Conservation (phyloP, 1,140 invertebrate genomes). For the Neodiprion lecontei region DNA sequence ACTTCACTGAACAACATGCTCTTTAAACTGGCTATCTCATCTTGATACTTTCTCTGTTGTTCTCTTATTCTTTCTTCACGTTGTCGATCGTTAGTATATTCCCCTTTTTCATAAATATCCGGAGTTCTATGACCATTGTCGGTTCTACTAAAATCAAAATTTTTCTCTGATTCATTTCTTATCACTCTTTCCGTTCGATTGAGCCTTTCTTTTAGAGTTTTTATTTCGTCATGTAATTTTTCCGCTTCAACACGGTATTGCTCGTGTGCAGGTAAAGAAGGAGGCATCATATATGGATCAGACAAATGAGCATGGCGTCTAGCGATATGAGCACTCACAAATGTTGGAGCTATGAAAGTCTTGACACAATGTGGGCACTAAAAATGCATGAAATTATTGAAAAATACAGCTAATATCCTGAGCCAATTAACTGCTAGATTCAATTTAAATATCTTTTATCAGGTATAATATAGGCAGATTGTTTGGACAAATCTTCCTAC, state of each 20-base stretch:
- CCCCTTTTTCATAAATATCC: conserved; percentile 35
- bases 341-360: conserved; percentile 52
- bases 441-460: conserved; percentile 16
- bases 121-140: conserved; percentile 35
- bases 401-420: not conserved
- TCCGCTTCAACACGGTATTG: conserved; percentile 61
- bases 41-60: conserved; percentile 57
- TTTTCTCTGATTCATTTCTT: conserved; percentile 50
- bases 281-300: conserved; percentile 20
- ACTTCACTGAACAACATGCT: conserved; percentile 51
- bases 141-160: conserved; percentile 50
- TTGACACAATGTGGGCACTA: conserved; percentile 58
- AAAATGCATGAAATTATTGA: conserved; percentile 24
- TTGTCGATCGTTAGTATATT: conserved; percentile 36
- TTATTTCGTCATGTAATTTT: conserved; percentile 65
- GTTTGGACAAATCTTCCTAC: too few relatives aligned
- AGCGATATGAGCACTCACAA: conserved; percentile 49
- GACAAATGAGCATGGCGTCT: conserved; percentile 46
- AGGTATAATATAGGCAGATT: not conserved
- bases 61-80: conserved; percentile 57
- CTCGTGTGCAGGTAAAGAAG: conserved; percentile 44
- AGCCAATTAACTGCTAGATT: not conserved
- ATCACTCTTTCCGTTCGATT: conserved; percentile 65
- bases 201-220: conserved; percentile 65
- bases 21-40: conserved; percentile 49